Evolutionary conservation across 2,113 vertebrate species (phyloP).

Genomic region (Prunella himalayana): DNA sequence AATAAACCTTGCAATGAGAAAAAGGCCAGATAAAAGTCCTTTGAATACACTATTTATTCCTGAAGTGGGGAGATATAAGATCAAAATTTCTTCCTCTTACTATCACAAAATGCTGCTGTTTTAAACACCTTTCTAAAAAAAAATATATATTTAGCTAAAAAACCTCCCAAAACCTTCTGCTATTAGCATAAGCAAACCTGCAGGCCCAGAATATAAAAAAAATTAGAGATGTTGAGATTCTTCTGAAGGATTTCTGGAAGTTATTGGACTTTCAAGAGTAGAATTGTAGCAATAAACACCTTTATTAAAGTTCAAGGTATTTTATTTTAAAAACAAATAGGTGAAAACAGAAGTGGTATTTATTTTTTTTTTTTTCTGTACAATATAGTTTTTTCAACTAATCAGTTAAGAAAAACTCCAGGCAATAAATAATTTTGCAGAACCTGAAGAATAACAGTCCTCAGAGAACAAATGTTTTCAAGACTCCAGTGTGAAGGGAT

Average conservation of each 20-base stretch:
- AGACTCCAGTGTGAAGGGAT: neutral
- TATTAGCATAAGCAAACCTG: neutral
- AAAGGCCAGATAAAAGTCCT: neutral
- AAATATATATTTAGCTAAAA: neutral
- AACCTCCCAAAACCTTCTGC: accelerated
- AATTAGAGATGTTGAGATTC: neutral
- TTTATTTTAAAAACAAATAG: neutral
- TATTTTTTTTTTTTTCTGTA: neutral
- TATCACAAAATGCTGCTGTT: neutral
- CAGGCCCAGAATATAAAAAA: neutral
- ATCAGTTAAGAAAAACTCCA: neutral
- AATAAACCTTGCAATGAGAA: neutral
- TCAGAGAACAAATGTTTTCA: neutral
- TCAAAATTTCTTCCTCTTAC: neutral
- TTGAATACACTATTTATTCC: neutral
- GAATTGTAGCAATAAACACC: neutral
- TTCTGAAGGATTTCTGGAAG: neutral
- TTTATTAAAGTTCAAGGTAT: neutral
- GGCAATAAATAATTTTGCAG: neutral
- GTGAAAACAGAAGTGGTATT: neutral
- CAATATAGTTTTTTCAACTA: neutral
- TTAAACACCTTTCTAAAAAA: neutral
- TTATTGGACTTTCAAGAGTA: neutral
- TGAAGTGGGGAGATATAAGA: neutral
- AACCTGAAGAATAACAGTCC: neutral